Percentiles rank a stretch among this genome's conserved stretches.
Conservation (phyloP, 2,888 invertebrate genomes). For the Polymixis lichenea region DNA sequence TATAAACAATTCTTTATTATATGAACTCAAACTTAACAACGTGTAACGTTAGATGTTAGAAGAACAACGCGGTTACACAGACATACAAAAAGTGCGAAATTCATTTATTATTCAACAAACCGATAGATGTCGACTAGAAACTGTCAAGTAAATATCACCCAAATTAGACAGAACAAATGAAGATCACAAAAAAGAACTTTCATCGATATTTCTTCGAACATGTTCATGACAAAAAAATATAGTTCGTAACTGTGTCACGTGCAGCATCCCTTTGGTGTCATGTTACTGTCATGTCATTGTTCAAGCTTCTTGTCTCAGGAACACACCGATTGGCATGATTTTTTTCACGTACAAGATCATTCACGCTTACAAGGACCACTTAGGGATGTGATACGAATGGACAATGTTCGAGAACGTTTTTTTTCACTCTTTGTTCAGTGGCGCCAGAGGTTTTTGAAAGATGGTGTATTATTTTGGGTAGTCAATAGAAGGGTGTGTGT, state of each 20-base stretch:
- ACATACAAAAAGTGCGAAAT: no score
- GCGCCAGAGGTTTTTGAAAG: conserved; percentile 64
- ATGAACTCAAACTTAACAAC: no score
- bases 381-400: conserved; percentile 52
- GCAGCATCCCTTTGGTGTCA: conserved; percentile 62
- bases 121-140: neutral
- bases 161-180: no score
- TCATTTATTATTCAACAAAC: no score
- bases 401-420: conserved; percentile 57
- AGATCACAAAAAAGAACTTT: conserved; percentile 3
- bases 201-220: conserved; percentile 36
- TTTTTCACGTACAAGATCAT: conserved; percentile 58
- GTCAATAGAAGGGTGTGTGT: conserved; percentile 5
- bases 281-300: conserved; percentile 60
- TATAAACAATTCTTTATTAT: no score
- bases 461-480: conserved; percentile 25
- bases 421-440: conserved; percentile 59
- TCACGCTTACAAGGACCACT: conserved; percentile 63
- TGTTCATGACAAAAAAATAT: conserved; percentile 31
- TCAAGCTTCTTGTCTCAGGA: conserved; percentile 41
- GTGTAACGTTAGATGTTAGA: no score
- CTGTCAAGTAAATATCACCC: no score
- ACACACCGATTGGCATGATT: conserved; percentile 56
- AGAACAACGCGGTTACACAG: no score
- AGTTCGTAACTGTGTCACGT: conserved; percentile 39